Evolutionary conservation across 2,113 vertebrate species (phyloP), one percentile per base, ranked within the genome.

Genomic region (Carassius gibelio): DNA sequence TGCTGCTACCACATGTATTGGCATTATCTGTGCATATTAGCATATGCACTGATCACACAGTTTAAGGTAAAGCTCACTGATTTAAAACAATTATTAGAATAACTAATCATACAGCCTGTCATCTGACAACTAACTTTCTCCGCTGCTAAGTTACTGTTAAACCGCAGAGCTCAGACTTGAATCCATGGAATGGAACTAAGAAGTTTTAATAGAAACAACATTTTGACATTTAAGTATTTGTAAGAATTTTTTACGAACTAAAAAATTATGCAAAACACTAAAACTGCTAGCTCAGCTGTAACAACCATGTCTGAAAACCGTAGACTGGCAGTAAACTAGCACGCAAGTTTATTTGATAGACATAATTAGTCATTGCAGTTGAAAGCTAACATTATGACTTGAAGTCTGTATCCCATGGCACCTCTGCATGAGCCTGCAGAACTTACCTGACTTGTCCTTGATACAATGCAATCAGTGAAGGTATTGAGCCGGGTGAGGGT

Each of bases 401-500:
- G 8, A 71, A 38, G 34, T 19, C 15, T 71, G 68, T 71, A 17
- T 71, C 36, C 21, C n/a, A 48, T 23, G n/a, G 15, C 45, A 30
- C 26, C 4, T 19, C 0, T 10, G 75, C 23, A 30, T 76, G 45
- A 34, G 23, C 45, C 52, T 34, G 26, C 93, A 87, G 83, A 88
- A 55, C 90, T 94, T 96, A 97, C 96, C 96, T 96, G 95, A 93
- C 93, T 93, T 90, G 95, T 94, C 89, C 95, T 93, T 0, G 95
- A 94, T 62, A 95, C 95, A 89, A 96, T 95, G 93, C 96, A 97
- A 95, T 96, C 95, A 91, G 95, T 94, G 93, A 96, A 95, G 61
- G 94, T 94, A 84, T 94, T 94, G 88, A 96, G 94, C 80, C 94
- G 95, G 88, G 94, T 94, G 90, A 96, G 95, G 94, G 96, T 95